phyloP scores from a whole-genome alignment of 2,113 vertebrate species.

The Cepphus grylle region DNA sequence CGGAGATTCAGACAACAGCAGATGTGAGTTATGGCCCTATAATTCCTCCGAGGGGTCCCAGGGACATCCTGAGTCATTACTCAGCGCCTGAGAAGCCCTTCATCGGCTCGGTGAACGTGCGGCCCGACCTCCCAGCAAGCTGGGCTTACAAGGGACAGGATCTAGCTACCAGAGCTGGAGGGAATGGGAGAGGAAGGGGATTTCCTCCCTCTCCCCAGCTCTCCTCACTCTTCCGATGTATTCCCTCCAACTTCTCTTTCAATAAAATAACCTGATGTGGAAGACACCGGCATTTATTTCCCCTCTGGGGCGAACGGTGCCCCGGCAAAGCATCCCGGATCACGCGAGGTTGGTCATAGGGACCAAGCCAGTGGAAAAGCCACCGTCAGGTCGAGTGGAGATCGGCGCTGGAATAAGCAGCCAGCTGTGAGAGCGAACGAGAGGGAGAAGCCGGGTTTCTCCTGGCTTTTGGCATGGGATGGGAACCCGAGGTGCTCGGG shows the following conservation, averaged over 20 bases:
- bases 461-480: not conserved
- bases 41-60: not conserved
- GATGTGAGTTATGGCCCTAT: not conserved
- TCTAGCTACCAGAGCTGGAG: not conserved
- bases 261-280: not conserved
- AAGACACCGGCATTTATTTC: not conserved
- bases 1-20: not conserved
- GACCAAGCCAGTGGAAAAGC: not conserved
- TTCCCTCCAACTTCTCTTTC: not conserved
- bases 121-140: not conserved
- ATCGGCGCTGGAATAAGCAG: not conserved
- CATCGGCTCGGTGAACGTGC: not conserved
- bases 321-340: not conserved
- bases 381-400: accelerated
- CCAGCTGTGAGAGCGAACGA: not conserved
- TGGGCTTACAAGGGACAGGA: not conserved
- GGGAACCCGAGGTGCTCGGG: not conserved
- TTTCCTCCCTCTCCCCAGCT: not conserved
- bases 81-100: not conserved
- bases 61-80: not conserved
- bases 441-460: not conserved
- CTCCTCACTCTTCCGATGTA: not conserved
- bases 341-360: accelerated
- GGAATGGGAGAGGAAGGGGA: not conserved
- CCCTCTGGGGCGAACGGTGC: not conserved